Conservation (phyloP, 2,797 vertebrate genomes). For the Oryzias sinensis region DNA sequence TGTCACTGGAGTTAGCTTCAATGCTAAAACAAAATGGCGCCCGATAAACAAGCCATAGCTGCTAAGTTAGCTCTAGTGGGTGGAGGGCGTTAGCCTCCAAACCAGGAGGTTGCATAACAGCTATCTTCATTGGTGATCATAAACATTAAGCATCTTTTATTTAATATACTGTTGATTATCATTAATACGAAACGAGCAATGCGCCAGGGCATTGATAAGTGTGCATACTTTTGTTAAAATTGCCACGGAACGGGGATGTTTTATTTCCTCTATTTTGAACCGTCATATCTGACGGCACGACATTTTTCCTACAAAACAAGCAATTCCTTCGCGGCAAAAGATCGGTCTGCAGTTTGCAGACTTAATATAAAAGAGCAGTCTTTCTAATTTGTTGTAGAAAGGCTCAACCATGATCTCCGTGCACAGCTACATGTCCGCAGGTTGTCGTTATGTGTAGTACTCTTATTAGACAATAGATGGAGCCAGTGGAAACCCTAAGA, state of each 20-base stretch:
- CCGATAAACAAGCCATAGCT: conserved; percentile 52
- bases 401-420: conserved; percentile 60
- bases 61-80: conserved; percentile 75
- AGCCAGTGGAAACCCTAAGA: conserved; percentile 51
- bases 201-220: background rate
- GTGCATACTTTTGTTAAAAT: background rate
- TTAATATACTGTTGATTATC: conserved; percentile 6
- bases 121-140: conserved; percentile 54
- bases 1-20: conserved; percentile 48
- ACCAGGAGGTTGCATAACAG: conserved; percentile 63
- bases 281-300: conserved; percentile 27
- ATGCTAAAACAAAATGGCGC: conserved; percentile 78
- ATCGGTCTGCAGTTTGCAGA: background rate
- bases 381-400: conserved; percentile 47
- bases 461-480: conserved; percentile 49
- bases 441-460: conserved; percentile 59
- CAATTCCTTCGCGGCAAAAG: background rate
- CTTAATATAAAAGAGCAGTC: background rate
- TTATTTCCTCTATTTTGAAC: conserved; percentile 29
- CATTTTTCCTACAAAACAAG: conserved; percentile 14
- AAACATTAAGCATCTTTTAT: conserved; percentile 38
- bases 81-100: conserved; percentile 69
- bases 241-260: conserved; percentile 5
- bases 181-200: background rate
- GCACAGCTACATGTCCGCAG: conserved; percentile 38